Evolutionary conservation across 2,888 invertebrate species (phyloP), one percentile per base, ranked within the genome.

Genomic region (Apamea epomidion): DNA sequence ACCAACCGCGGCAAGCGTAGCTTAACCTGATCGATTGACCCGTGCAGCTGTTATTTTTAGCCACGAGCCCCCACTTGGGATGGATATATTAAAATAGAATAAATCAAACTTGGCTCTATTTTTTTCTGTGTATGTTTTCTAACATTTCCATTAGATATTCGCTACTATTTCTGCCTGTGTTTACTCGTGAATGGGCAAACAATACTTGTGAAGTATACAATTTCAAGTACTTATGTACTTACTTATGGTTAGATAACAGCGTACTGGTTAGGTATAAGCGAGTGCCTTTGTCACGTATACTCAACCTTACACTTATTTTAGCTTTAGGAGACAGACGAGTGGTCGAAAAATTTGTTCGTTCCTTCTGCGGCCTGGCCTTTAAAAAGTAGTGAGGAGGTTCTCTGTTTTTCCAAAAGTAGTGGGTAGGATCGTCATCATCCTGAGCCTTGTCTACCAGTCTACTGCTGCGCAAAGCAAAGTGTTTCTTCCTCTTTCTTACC

Each of bases 111-210:
- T 82, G 62, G 82, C 83, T n/a, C 7, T 18, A 10, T 2, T 5
- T 68, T 65, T 58, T 25, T n/a, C 62, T 16, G 18, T 58, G 37
- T 21, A 54, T 5, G 18, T 68, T 62, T 69, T 32, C 18, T 37
- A 18, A 78, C 32, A 78, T 74, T 81, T 64, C 51, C 70, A 83
- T 81, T 58, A 75, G 2, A 64, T 10, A 68, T 65, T 72, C 37
- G 60, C 65, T 74, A 62, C 58, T 75, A 74, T 71, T 71, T 81
- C 64, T 73, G 14, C 21, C 12, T 18, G 16, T 71, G 32, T 75
- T 83, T 69, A 42, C 86, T 76, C 25, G 51, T 37, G 48, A 72
- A 72, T 76, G 25, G 86, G 12, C 62, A 86, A 86, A 86, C 62
- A 82, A 37, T 51, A 68, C 62, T 75, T 62, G 67, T 68, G 10